Conservation (phyloP, 2,888 invertebrate species). For the Drosophila flavopinicola region DNA sequence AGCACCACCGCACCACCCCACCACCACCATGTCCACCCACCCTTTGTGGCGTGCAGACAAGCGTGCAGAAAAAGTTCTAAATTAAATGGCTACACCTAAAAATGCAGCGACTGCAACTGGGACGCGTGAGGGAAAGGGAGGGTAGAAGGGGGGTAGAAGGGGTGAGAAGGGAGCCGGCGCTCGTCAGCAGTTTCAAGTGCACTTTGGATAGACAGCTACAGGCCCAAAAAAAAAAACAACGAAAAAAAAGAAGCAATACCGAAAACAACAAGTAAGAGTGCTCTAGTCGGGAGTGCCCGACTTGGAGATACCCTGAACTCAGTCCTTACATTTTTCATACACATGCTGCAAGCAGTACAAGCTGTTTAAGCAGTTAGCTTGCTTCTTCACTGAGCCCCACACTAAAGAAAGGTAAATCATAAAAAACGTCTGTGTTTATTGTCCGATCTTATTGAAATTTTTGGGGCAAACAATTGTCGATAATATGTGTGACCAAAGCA, state of each 20-base stretch:
- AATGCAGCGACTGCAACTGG: constrained; percentile 75
- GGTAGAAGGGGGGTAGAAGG: background rate
- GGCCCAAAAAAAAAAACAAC: constrained; percentile 29
- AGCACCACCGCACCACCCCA: background rate
- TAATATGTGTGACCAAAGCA: no score
- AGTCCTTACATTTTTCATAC: no score
- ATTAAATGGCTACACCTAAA: constrained; percentile 80
- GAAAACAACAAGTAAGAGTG: constrained; percentile 18
- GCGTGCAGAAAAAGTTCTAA: constrained; percentile 77
- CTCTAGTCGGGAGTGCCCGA: no score
- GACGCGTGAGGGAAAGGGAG: no score
- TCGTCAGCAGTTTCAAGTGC: constrained; percentile 72
- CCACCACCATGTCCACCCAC: constrained; percentile 7
- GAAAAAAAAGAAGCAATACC: constrained; percentile 2
- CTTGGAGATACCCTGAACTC: no score
- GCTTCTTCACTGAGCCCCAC: no score
- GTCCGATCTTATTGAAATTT: no score
- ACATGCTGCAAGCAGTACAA: no score
- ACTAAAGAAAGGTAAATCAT: no score
- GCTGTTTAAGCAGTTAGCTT: no score
- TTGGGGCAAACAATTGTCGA: no score
- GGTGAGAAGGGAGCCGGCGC: constrained; percentile 13
- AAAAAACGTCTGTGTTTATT: no score
- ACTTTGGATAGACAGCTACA: constrained; percentile 60
- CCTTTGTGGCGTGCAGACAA: constrained; percentile 71